Percentiles rank a stretch among this genome's conserved stretches.
These are phyloP conservation scores for Rattus rattus DNA, from an alignment of 2,113 vertebrate species.

Conservation along the genomic window DNA sequence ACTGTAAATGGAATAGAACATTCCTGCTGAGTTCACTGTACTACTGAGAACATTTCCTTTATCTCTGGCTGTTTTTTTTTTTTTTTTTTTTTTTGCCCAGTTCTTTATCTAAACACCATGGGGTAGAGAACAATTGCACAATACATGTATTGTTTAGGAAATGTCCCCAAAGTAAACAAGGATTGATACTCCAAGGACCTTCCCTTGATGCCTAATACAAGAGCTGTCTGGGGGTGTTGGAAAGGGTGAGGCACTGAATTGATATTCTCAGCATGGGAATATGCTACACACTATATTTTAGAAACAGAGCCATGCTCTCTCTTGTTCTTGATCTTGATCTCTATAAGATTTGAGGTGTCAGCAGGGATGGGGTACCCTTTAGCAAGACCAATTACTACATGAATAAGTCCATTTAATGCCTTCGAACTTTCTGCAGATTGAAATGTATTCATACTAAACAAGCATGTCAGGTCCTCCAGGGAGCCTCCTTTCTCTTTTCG, in stretches of 20 bases:
- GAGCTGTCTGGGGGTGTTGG: background rate
- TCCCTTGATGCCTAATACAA: background rate
- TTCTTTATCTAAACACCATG: constrained; percentile 26
- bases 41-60: background rate
- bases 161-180: background rate
- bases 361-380: background rate
- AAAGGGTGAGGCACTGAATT: background rate
- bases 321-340: background rate
- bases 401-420: background rate
- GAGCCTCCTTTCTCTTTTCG: background rate
- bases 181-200: background rate
- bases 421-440: background rate
- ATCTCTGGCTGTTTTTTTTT: background rate
- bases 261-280: background rate
- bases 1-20: background rate
- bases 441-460: background rate
- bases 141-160: background rate
- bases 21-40: constrained; percentile 4
- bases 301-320: background rate
- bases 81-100: too few species aligned
- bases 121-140: background rate
- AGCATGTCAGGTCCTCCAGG: background rate
- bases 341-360: background rate
- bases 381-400: background rate
- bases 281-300: background rate